Conservation (phyloP, 2,113 vertebrate species). For the Forbesichthys papilliferus region DNA sequence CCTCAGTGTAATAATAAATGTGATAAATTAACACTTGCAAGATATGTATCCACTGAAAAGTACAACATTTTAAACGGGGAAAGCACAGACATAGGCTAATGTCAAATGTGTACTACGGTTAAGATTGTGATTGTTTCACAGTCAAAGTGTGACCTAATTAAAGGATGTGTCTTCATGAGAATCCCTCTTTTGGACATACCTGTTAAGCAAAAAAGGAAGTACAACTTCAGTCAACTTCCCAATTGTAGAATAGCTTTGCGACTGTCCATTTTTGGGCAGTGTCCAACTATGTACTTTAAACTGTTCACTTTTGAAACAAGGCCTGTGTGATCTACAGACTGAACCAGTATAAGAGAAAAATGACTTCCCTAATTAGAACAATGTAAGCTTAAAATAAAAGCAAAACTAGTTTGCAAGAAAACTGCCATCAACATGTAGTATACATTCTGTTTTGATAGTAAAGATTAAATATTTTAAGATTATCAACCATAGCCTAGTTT, state of each 20-base stretch:
- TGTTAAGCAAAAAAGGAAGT: constrained; percentile 16
- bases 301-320: not conserved
- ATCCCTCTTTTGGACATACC: constrained; percentile 1
- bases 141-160: not conserved
- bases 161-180: not conserved
- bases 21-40: not conserved
- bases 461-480: too few species aligned
- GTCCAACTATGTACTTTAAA: not conserved
- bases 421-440: too few species aligned
- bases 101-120: not conserved
- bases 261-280: constrained; percentile 32
- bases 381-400: too few species aligned
- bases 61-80: not conserved
- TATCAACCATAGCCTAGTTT: too few species aligned
- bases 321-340: too few species aligned
- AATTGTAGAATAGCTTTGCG: constrained; percentile 10
- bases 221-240: constrained; percentile 15
- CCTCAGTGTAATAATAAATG: not conserved
- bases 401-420: too few species aligned
- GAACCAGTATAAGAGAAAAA: too few species aligned
- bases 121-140: not conserved
- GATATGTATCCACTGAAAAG: not conserved
- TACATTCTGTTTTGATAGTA: too few species aligned
- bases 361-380: too few species aligned
- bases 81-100: not conserved